phyloP scores from a whole-genome alignment of 2,888 invertebrate genomes.

The Criorhina ranunculi region DNA sequence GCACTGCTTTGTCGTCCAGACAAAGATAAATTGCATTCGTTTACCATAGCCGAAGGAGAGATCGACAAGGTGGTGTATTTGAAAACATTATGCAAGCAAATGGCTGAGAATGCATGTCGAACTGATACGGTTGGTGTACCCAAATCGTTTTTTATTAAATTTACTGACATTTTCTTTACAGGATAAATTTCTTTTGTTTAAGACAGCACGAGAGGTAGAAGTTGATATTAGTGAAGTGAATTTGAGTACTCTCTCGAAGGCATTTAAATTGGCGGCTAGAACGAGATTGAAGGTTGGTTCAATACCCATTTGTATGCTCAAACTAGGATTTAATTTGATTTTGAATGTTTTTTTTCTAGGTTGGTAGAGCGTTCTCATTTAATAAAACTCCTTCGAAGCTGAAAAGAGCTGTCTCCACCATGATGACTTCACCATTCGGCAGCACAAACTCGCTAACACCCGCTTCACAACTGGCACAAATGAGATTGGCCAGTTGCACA shows the following conservation, averaged over 20 bases:
- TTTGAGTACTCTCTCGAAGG: constrained; percentile 94
- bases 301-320: not conserved
- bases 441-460: constrained; percentile 93
- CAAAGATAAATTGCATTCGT: constrained; percentile 95
- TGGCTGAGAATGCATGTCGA: constrained; percentile 96
- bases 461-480: constrained; percentile 92
- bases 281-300: constrained; percentile 90
- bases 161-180: constrained; percentile 69
- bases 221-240: constrained; percentile 95
- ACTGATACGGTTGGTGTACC: constrained; percentile 92
- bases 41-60: constrained; percentile 93
- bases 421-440: constrained; percentile 96
- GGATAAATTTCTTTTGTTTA: constrained; percentile 83
- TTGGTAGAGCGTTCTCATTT: constrained; percentile 97
- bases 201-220: constrained; percentile 89
- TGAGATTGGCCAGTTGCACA: constrained; percentile 93
- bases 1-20: constrained; percentile 94
- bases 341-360: constrained; percentile 84
- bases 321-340: not conserved
- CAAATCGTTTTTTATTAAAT: not conserved
- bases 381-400: constrained; percentile 97
- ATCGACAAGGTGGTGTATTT: constrained; percentile 93
- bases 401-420: constrained; percentile 96
- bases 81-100: constrained; percentile 93
- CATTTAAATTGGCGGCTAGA: constrained; percentile 94